Evolutionary conservation across 2,888 invertebrate genomes (phyloP), one percentile per base, ranked within the genome.

Genomic region (Anoplius nigerrimus): DNA sequence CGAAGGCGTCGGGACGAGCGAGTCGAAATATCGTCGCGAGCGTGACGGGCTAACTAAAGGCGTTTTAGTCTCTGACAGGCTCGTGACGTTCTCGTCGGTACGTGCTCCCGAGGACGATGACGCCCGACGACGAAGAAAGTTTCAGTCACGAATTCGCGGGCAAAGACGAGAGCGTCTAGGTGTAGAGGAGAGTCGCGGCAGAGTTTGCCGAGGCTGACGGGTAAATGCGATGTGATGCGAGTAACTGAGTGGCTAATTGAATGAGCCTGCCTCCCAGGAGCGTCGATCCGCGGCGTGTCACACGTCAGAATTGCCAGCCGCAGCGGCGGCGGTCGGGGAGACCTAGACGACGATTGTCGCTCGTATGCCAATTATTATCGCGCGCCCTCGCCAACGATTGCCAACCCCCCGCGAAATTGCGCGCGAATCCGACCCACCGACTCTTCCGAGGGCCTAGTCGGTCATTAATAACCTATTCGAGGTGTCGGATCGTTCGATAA

Each of bases 211-310:
- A 48, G 64, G 62, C 64, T 76, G 79, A 79, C 71, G 78, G 79
- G 70, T 76, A 79, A 87, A 88, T 83, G 84, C 82, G 84, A 87
- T 84, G 86, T 82, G 87, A 87, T 85, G 86, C 86, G 86, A 86
- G 87, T 86, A 88, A 88, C 86, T 86, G 87, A 87, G 86, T 87
- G 85, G 82, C 84, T 88, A 88, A 88, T 88, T 88, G 87, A 88
- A 88, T 88, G 86, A 87, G 83, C 16, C 48, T 48, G 80, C 69
- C 76, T 88, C 87, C 82, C 82, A 86, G 84, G 87, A 87, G 82
- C 80, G 77, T 78, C 84, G 83, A 85, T 86, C 84, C 84, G 80
- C 74, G 75, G 78, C 78, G 78, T 82, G 87, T 86, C 87, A 86
- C 83, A 84, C 85, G 86, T 87, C 87, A 87, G 84, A 87, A 85